These are phyloP conservation scores for Maccullochella peelii DNA, from an alignment of 2,113 vertebrate genomes.

Conservation along the genomic window DNA sequence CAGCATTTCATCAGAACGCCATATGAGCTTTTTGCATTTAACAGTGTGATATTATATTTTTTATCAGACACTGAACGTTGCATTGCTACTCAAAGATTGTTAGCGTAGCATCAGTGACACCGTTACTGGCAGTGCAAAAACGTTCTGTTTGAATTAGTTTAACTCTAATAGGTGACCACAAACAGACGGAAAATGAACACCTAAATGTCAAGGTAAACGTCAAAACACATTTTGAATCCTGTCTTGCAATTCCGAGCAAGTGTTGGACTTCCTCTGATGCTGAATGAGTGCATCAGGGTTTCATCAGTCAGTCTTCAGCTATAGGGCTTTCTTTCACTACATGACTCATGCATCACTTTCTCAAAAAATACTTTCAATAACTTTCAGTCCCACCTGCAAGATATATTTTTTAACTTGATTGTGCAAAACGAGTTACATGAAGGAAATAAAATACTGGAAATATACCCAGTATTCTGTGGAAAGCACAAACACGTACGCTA, in stretches of 20 bases:
- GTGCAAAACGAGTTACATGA: background rate
- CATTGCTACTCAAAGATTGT: background rate
- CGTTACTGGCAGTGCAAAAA: background rate
- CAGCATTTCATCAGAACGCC: background rate
- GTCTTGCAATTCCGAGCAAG: background rate
- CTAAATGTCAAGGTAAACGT: background rate
- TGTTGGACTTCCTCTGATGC: slow-evolving; percentile 6
- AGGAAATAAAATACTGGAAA: too few relatives aligned
- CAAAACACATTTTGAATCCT: background rate
- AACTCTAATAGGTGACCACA: background rate
- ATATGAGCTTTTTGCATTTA: background rate
- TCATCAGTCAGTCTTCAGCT: slow-evolving; percentile 16
- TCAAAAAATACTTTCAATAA: background rate
- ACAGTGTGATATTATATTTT: background rate
- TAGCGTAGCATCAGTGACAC: background rate
- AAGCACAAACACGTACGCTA: background rate
- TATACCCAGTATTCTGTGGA: background rate
- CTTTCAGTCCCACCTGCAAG: background rate
- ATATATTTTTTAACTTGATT: background rate
- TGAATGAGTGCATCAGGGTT: slow-evolving; percentile 2
- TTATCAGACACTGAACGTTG: background rate
- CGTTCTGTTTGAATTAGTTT: background rate
- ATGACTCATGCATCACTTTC: background rate
- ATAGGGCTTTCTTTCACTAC: background rate
- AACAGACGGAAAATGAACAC: background rate